These are phyloP conservation scores for Leptocoma aspasia DNA, from an alignment of 2,113 vertebrate species.

Conservation along the genomic window DNA sequence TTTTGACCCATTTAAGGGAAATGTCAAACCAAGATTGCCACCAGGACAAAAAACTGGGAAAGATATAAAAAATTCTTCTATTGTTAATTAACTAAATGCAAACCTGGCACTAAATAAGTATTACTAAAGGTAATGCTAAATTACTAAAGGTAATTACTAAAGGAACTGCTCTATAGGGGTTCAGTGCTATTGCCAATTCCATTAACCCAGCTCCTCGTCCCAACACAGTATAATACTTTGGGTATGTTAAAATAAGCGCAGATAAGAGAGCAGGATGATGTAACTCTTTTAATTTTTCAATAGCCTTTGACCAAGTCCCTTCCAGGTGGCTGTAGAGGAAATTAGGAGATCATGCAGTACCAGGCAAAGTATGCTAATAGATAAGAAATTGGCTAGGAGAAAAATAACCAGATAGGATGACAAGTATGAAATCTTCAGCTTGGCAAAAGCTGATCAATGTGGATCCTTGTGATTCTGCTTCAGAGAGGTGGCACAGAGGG, in stretches of 20 bases:
- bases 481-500: background rate
- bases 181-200: background rate
- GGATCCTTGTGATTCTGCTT: background rate
- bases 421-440: background rate
- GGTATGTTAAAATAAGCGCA: background rate
- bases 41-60: background rate
- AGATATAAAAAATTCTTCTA: background rate
- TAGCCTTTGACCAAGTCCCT: background rate
- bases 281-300: background rate
- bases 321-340: slow-evolving; percentile 2
- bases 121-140: background rate
- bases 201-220: background rate
- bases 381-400: background rate
- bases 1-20: slow-evolving; percentile 35
- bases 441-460: background rate
- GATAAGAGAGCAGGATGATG: background rate
- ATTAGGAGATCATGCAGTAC: background rate
- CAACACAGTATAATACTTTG: background rate
- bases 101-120: background rate
- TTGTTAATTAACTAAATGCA: background rate
- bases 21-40: background rate
- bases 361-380: background rate
- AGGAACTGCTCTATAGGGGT: background rate
- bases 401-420: background rate
- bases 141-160: too few species aligned